Evolutionary conservation across 2,797 vertebrate species (phyloP).

Genomic region (Ibycter americanus): DNA sequence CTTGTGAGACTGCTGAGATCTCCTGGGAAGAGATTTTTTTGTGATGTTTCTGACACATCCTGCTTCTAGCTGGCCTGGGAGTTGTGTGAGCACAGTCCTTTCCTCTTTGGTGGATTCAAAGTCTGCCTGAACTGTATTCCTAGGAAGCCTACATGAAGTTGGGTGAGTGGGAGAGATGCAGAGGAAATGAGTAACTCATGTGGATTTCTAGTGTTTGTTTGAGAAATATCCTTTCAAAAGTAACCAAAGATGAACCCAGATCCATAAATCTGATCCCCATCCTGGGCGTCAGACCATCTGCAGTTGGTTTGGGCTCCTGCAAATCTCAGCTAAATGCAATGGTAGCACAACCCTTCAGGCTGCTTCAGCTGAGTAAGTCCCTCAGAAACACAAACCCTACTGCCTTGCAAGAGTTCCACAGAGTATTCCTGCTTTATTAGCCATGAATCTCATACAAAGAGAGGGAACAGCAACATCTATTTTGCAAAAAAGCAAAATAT

Average conservation of each 20-base stretch:
- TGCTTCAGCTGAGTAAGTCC: not conserved
- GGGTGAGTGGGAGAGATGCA: not conserved
- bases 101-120: not conserved
- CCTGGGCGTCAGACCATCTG: not conserved
- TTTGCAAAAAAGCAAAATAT: not conserved
- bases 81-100: not conserved
- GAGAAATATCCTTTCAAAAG: not conserved
- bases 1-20: not conserved
- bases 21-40: not conserved
- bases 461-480: not conserved
- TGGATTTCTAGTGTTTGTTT: not conserved
- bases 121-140: not conserved
- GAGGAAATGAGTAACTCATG: not conserved
- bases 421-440: not conserved
- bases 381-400: not conserved
- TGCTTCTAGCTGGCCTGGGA: not conserved
- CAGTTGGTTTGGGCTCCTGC: not conserved
- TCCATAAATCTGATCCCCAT: not conserved
- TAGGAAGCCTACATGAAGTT: not conserved
- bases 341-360: not conserved
- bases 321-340: not conserved
- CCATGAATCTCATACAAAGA: not conserved
- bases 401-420: not conserved
- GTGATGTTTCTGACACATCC: accelerated
- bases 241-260: not conserved